These are phyloP conservation scores for Thunnus thynnus DNA, from an alignment of 2,113 vertebrate genomes.

Conservation along the genomic window DNA sequence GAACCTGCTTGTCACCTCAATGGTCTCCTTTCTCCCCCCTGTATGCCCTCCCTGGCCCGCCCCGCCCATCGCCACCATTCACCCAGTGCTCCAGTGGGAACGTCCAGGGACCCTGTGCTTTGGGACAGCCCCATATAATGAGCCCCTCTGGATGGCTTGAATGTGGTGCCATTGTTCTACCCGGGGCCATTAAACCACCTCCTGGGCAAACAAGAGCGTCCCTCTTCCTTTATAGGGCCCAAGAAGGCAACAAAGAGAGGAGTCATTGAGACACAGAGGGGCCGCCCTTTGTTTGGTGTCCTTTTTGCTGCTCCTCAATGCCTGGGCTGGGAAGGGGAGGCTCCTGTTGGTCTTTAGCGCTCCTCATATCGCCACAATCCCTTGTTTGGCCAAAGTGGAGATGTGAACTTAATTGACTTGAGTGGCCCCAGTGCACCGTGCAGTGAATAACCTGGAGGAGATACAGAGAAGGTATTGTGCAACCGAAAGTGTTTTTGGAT, in stretches of 20 bases:
- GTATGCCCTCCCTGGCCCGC: slow-evolving; percentile 73
- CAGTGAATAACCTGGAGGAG: slow-evolving; percentile 77
- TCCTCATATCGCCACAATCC: slow-evolving; percentile 88
- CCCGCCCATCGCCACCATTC: slow-evolving; percentile 91
- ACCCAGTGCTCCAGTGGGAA: slow-evolving; percentile 92
- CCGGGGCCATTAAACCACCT: slow-evolving; percentile 95
- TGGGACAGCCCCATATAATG: slow-evolving; percentile 92
- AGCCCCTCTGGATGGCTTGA: slow-evolving; percentile 90
- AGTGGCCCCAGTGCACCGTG: slow-evolving; percentile 85
- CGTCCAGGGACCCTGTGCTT: slow-evolving; percentile 89
- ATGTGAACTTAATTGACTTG: slow-evolving; percentile 99
- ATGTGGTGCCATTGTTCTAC: slow-evolving; percentile 94
- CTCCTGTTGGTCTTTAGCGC: slow-evolving; percentile 94
- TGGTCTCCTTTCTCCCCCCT: slow-evolving; percentile 88
- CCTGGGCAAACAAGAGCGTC: slow-evolving; percentile 96
- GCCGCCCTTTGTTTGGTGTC: slow-evolving; percentile 92
- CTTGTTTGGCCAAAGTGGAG: slow-evolving; percentile 96
- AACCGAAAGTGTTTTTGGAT: slow-evolving; percentile 67
- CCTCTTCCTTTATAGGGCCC: slow-evolving; percentile 93
- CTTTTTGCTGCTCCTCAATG: slow-evolving; percentile 96
- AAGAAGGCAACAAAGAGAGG: slow-evolving; percentile 91
- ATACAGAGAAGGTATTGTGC: slow-evolving; percentile 79
- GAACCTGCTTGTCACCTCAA: slow-evolving; percentile 95
- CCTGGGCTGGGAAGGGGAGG: slow-evolving; percentile 91
- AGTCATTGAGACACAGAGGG: slow-evolving; percentile 93